Base-by-base conservation (phyloP, 2,797 vertebrate species). In the Streptopelia turtur region DNA sequence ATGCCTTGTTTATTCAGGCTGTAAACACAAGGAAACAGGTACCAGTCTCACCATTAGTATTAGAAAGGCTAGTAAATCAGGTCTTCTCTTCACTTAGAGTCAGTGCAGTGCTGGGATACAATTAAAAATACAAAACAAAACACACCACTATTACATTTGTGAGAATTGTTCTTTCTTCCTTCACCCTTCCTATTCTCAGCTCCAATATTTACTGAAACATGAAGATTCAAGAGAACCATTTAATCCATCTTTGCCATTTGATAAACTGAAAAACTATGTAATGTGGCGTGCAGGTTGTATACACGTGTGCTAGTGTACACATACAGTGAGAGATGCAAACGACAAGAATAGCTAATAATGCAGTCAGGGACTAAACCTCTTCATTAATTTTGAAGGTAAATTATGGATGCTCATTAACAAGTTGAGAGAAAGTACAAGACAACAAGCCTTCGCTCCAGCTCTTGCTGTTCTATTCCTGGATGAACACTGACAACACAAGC, bases 251-350 rank as follows among this genome's bases (percentile, higher is more conserved):
- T 41, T 77, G 18, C 13, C 45, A 22, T 55, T 16, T 41, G n/a
- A 72, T 65, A 63, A 89, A 87, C 79, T 5, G 21, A 77, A 77
- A 63, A 93, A 22, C 27, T 41, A n/a, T 1, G 0, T 15, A 83
- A 66, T 4, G 5, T 27, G 20, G 12, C 0, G 18, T 2, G 4
- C 1, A 1, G 15, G 14, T 18, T 39, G 39, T 5, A 18, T 22
- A 18, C 3, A 0, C 0, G 0, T 31, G 0, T 66, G 13, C n/a
- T 22, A 20, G 5, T 3, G 18, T 16, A 64, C 15, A 65, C 21
- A 31, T 2, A 43, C 6, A 66, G 9, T 52, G 45, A 61, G 9
- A 72, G 17, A 61, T 11, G 28, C 33, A 59, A 57, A 30, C 7
- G 16, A 81, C 52, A 80, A 68, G 90, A 81, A n/a, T 0, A 68